A percentile compares a stretch with the other conserved stretches of the same genome.
phyloP scores from a whole-genome alignment of 2,888 invertebrate species.

The Piscicola geometra region DNA sequence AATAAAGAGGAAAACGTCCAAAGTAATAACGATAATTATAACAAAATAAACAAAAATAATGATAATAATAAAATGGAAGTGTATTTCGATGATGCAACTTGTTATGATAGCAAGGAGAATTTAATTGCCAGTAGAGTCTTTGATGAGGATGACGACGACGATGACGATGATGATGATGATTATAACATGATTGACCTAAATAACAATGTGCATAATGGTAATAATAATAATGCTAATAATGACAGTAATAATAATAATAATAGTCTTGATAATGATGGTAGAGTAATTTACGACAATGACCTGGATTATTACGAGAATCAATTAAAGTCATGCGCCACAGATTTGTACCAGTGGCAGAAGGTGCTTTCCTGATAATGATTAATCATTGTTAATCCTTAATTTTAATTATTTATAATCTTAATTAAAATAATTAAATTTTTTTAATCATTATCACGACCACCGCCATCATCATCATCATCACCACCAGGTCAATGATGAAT shows the following conservation, averaged over 20 bases:
- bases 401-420: neutral
- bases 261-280: neutral
- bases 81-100: too few relatives aligned
- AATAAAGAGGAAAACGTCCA: too few relatives aligned
- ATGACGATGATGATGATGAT: neutral
- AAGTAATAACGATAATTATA: too few relatives aligned
- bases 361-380: neutral
- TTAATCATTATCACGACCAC: neutral
- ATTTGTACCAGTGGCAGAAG: conserved; percentile 15
- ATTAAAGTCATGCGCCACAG: neutral
- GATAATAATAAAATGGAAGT: too few relatives aligned
- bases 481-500: conserved; percentile 11
- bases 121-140: neutral
- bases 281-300: neutral
- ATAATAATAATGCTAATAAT: too few relatives aligned
- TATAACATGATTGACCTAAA: too few relatives aligned
- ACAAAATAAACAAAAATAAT: too few relatives aligned
- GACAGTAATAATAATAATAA: neutral
- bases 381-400: neutral
- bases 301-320: neutral
- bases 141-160: too few relatives aligned
- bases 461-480: neutral
- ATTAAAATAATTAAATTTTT: neutral
- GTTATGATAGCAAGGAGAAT: neutral
- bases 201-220: neutral